Conservation (phyloP, 2,113 vertebrate genomes). For the Labeo catla region DNA sequence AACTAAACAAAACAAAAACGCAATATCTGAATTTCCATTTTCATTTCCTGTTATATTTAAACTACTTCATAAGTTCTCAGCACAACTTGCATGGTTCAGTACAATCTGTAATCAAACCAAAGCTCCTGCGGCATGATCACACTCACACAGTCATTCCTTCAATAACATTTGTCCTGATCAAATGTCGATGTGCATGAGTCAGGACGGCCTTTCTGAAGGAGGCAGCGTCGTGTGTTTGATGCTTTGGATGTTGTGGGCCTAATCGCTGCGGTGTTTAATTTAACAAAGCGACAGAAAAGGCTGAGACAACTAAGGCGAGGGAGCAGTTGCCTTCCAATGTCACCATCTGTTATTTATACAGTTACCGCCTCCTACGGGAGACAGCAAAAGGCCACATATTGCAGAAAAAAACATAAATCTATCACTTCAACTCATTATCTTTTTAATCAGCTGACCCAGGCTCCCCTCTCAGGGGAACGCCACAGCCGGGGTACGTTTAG, state of each 20-base stretch:
- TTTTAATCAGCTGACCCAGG: constrained; percentile 56
- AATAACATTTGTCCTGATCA: constrained; percentile 26
- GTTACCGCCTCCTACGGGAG: constrained; percentile 40
- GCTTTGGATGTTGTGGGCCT: constrained; percentile 11
- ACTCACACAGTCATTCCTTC: neutral
- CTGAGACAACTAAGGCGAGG: constrained; percentile 27
- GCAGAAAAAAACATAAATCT: constrained; percentile 53
- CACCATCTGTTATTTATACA: constrained; percentile 53
- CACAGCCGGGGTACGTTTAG: neutral
- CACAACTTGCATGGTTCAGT: neutral
- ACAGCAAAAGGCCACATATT: constrained; percentile 48
- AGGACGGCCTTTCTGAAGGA: constrained; percentile 13
- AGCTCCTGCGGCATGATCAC: neutral
- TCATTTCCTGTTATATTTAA: too few species aligned
- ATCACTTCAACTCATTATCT: constrained; percentile 54
- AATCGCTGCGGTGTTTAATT: constrained; percentile 39
- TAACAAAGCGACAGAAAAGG: constrained; percentile 43
- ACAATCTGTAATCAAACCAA: neutral
- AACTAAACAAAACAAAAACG: neutral
- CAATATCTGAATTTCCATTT: too few species aligned
- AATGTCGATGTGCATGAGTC: constrained; percentile 40
- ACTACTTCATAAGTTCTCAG: neutral
- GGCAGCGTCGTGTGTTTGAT: constrained; percentile 13
- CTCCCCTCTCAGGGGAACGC: constrained; percentile 21
- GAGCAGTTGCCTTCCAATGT: constrained; percentile 53